Base-by-base conservation (phyloP, 2,888 invertebrate genomes). In the Coelopa pilipes region DNA sequence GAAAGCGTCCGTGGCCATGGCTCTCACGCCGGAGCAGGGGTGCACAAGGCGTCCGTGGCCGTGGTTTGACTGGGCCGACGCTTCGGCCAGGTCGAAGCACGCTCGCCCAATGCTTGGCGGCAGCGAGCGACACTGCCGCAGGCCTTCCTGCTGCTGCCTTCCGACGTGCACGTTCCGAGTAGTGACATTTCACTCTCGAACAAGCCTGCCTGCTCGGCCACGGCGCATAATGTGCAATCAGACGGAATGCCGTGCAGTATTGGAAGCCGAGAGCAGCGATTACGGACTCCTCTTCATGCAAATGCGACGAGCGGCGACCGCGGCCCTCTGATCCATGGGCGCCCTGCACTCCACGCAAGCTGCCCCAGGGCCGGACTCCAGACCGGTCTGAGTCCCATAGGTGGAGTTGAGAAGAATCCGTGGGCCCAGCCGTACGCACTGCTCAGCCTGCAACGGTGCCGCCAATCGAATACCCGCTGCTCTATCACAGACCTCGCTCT, bases 1-100 rank as follows among this genome's bases (percentile, higher is more conserved):
- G 66, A 66, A 66, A 21, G 4, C 12, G 21, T 50, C 12, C 53
- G 15, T 49, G 66, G 66, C n/a, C n/a, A n/a, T n/a, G n/a, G 66
- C 21, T 15, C 24, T 50, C 50, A 11, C 47, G 47, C 45, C 10
- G 17, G 17, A 66, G 1, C 62, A 34, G 11, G 10, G 24, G 15
- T 60, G 34, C 21, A 60, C 9, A 55, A 55, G 19, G 17, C 17
- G n/a, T n/a, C 34, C 2, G 34, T 2, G 34, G 34, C 34, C 34
- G 34, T 34, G 34, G 34, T n/a, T n/a, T n/a, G n/a, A n/a, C n/a
- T n/a, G n/a, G n/a, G n/a, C n/a, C n/a, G n/a, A n/a, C 12, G 19
- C 21, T 59, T 17, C 13, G 57, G 57, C 4, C 17, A 10, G 57
- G 57, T 11, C 21, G 11, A 34, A 34, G 34, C 34, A 34, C 4